These are phyloP conservation scores for Lepus americanus DNA, from an alignment of 2,113 vertebrate species.

Conservation along the genomic window DNA sequence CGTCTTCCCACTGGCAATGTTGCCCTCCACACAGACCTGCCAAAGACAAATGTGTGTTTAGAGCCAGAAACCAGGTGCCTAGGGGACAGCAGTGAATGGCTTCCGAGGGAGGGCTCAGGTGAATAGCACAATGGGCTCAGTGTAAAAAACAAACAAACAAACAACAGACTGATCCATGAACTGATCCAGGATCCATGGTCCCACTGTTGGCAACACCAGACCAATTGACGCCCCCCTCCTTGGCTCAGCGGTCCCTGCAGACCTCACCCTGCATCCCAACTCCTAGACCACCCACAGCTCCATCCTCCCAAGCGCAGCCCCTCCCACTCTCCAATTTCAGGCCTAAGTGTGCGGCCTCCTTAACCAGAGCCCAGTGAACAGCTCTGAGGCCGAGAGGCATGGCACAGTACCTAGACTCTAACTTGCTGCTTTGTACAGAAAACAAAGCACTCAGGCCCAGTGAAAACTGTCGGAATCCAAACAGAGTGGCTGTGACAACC, in stretches of 20 bases:
- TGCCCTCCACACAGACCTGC: slow-evolving; percentile 96
- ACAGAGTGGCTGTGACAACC: no score
- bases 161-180: background rate
- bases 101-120: background rate
- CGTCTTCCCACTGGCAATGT: slow-evolving; percentile 97
- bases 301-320: background rate
- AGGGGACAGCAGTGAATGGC: background rate
- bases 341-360: background rate
- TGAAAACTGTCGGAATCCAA: no score
- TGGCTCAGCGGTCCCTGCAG: background rate
- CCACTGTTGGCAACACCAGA: background rate
- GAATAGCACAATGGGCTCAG: background rate
- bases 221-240: rapidly evolving
- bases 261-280: background rate
- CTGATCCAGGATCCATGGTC: background rate
- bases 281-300: background rate
- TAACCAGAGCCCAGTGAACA: background rate
- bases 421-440: background rate
- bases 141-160: background rate
- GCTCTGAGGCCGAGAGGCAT: background rate
- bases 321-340: background rate
- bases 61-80: background rate
- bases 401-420: background rate
- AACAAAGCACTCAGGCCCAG: background rate
- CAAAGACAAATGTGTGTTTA: slow-evolving; percentile 67